phyloP scores from a whole-genome alignment of 2,888 invertebrate species.

The Cantharis rustica region DNA sequence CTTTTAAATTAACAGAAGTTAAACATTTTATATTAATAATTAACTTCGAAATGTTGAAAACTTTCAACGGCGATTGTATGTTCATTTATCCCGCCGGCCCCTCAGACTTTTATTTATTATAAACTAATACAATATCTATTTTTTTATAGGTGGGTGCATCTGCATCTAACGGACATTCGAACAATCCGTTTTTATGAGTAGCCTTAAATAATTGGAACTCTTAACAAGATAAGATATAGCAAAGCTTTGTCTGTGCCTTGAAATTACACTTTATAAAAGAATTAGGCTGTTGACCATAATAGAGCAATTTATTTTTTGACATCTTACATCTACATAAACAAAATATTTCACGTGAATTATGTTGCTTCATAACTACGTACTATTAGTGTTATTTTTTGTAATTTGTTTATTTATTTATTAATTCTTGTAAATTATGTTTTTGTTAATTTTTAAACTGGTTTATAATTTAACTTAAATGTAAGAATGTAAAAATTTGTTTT shows the following conservation, averaged over 20 bases:
- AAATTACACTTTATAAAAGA: conserved; percentile 12
- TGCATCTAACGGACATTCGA: conserved; percentile 55
- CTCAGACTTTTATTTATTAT: neutral
- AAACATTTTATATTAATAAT: too few relatives aligned
- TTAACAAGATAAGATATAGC: conserved; percentile 8
- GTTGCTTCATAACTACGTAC: conserved; percentile 25
- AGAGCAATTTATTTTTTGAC: conserved; percentile 29
- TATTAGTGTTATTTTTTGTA: conserved; percentile 11
- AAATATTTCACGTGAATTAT: conserved; percentile 17
- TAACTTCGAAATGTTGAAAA: too few relatives aligned
- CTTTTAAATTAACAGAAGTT: too few relatives aligned
- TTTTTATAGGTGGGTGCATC: conserved; percentile 52
- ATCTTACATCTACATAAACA: conserved; percentile 9
- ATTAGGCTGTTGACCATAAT: conserved; percentile 23
- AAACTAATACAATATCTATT: conserved; percentile 27
- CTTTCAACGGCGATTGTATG: too few relatives aligned
- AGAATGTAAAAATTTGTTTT: neutral
- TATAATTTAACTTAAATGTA: conserved; percentile 3
- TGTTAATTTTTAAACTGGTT: conserved; percentile 17
- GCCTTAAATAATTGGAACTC: conserved; percentile 2
- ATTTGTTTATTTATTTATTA: conserved; percentile 28
- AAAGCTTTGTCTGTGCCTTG: conserved; percentile 26
- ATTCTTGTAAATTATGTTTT: conserved; percentile 12
- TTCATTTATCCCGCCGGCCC: too few relatives aligned
- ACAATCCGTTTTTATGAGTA: conserved; percentile 65